Base-by-base conservation (phyloP, 1,140 invertebrate species). In the Heliothis subflexa region DNA sequence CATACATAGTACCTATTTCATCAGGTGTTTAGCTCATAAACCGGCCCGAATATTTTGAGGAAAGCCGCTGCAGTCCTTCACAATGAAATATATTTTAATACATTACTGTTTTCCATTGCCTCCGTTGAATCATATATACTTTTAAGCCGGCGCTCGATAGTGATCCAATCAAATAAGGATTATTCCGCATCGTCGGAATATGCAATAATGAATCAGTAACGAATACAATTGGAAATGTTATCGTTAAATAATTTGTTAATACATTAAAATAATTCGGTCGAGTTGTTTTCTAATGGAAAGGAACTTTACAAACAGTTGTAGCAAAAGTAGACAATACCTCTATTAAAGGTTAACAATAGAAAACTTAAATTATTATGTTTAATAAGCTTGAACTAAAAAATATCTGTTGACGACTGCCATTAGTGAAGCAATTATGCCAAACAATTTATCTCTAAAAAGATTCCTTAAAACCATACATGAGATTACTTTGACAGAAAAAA, bases 1-100 rank as follows among this genome's bases (percentile, higher is more conserved):
- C 71, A 74, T 74, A 74, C 55, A 49, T n/a, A 74, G 45, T 57
- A 74, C 71, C 71, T 61, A 40, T 61, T 74, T 74, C 49, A 73
- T 73, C 28, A 74, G 71, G 25, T 74, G 55, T 45, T 54, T 72
- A 72, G 52, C 33, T 72, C 33, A 45, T 72, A 55, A 72, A 64
- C 61, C 61, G 61, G 16, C 28, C 61, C 12, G 61, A 47, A 68
- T 68, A 68, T 68, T 68, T 68, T 49, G 64, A 64, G 40, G 61
- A 18, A 64, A 50, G 47, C 47, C 45, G 18, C 47, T 7, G 64
- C 18, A 18, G 47, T 47, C 45, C 47, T 68, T 28, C 45, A 49
- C 64, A 66, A 66, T 66, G 64, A 68, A 68, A 68, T 68, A 68
- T 68, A 68, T 68, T 68, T 52, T 16, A 68, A 50, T 68, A 68